Conservation (phyloP, 2,888 invertebrate species). For the Hetaerina titia region DNA sequence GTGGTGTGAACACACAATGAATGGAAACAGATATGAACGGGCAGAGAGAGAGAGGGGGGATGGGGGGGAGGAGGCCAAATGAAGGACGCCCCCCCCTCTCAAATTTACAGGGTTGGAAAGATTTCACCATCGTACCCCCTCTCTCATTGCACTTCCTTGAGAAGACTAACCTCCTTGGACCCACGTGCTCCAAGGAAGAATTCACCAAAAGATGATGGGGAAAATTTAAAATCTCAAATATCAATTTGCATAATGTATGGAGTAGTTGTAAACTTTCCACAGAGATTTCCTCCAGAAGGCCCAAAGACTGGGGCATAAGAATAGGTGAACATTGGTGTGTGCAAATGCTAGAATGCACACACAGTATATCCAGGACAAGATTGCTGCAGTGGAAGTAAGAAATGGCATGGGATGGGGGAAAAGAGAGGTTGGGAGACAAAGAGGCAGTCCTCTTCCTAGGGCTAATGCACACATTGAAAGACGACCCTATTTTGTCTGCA, state of each 20-base stretch:
- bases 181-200: background rate
- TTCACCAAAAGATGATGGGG: background rate
- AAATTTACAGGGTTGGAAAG: background rate
- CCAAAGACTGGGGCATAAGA: background rate
- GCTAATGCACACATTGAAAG: slow-evolving; percentile 24
- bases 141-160: slow-evolving; percentile 23
- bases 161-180: background rate
- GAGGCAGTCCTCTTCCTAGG: background rate
- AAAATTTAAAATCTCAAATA: background rate
- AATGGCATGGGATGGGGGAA: slow-evolving; percentile 15
- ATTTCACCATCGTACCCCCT: slow-evolving; percentile 1
- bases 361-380: background rate
- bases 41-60: background rate
- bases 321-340: background rate
- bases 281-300: background rate
- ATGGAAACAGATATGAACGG: slow-evolving; percentile 19
- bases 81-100: background rate
- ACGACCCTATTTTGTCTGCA: slow-evolving; percentile 34
- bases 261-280: background rate
- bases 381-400: background rate
- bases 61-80: background rate
- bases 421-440: background rate
- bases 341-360: slow-evolving; percentile 28
- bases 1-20: slow-evolving; percentile 53
- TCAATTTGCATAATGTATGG: background rate